Base-by-base conservation (phyloP, 2,888 invertebrate species). In the Drosophila mimica region DNA sequence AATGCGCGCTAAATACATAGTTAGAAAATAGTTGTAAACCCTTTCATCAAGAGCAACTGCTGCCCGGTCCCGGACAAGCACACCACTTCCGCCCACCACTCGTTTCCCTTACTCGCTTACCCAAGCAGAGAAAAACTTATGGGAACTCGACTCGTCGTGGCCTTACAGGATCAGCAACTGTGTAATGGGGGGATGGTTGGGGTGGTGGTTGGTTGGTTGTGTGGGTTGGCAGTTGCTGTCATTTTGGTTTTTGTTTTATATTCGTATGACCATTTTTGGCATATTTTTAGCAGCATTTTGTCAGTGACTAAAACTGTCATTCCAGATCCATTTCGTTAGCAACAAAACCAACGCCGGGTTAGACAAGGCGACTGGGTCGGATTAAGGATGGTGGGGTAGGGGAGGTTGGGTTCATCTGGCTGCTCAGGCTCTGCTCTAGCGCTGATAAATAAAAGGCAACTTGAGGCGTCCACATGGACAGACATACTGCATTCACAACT, bases 1-100 rank as follows among this genome's bases (percentile, higher is more conserved):
- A 88, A 86, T 87, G 82, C 76, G 74, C 86, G 90, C 89, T 87
- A 88, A 87, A 87, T 90, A 88, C 90, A 87, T 90, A 87, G 90
- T 87, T 87, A 76, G 81, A 82, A 88, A 87, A 90, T 87, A 87
- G 90, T 90, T 87, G 80, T 86, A 90, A 88, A 82, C 90, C 90
- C 90, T 89, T 89, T 85, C 85, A 85, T 85, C 89, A 87, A 48
- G 65, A 70, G 64, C 81, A 77, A 74, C 70, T 73, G 79, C 80
- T 70, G 66, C 61, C 68, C 36, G 31, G 61, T 65, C 43, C 70
- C 64, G 46, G 63, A 17, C 70, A 20, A 15, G 9, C 36, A 43
- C 54, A 34, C 20, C 5, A 8, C 33, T 38, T 1, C 49, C 38
- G 17, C n/a, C 17, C 69, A 11, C 54, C n/a, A 11, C 17, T 6